A percentile compares a stretch with the other conserved stretches of the same genome.
Evolutionary conservation across 2,113 vertebrate genomes (phyloP).

Genomic region (Oreochromis aureus): DNA sequence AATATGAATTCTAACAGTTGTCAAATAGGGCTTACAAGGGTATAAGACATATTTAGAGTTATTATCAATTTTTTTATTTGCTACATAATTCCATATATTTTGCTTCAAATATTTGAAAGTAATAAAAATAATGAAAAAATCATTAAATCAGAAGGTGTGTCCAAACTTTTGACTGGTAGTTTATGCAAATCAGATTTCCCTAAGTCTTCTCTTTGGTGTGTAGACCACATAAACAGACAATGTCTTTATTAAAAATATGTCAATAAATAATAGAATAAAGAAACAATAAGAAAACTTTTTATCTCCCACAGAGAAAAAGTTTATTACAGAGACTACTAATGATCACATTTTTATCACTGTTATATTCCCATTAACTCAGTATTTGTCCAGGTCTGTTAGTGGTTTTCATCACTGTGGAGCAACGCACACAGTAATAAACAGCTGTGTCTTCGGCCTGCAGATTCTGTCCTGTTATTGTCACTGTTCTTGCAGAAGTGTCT

Average conservation of each 20-base stretch:
- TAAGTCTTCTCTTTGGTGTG: neutral
- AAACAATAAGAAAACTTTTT: rapidly evolving
- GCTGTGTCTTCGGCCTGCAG: too few relatives aligned
- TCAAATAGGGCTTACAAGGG: neutral
- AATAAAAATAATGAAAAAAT: neutral
- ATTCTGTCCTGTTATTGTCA: too few relatives aligned
- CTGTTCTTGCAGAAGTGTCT: too few relatives aligned
- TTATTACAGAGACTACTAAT: neutral
- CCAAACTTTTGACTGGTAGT: neutral
- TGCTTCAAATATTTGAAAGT: neutral
- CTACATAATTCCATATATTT: neutral
- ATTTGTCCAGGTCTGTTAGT: neutral
- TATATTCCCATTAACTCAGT: neutral
- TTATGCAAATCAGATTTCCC: rapidly evolving
- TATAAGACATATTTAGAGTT: neutral
- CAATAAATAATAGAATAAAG: neutral
- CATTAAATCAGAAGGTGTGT: rapidly evolving
- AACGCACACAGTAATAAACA: rapidly evolving
- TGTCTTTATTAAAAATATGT: neutral
- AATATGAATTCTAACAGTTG: neutral
- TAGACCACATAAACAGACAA: neutral
- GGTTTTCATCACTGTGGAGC: neutral
- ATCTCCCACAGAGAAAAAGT: neutral
- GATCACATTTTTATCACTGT: neutral
- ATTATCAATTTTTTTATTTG: neutral